Evolutionary conservation across 2,888 invertebrate species (phyloP), one percentile per base, ranked within the genome.

Genomic region (Drosophila silvestris): DNA sequence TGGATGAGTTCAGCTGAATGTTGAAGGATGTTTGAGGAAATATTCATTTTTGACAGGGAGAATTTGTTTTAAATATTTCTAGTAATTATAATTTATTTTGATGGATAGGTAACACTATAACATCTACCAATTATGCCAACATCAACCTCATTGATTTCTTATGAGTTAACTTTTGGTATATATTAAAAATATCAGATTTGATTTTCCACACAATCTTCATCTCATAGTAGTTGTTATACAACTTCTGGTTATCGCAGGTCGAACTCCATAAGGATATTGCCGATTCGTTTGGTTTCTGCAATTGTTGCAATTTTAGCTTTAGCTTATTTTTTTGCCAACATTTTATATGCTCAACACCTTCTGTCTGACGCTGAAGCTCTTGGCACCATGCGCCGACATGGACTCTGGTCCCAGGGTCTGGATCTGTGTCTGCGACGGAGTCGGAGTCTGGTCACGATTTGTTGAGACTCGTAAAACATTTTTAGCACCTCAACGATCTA

Each of bases 401-500:
- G 61, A 30, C 54, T 47, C 52, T 50, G 66, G 64, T 74, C 73
- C 57, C 68, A 65, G 81, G 66, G 73, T 56, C 78, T 74, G 65
- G 61, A 71, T 33, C 44, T 47, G 67, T 39, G 52, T 28, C 60
- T 61, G 66, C 44, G 44, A 28, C 53, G 37, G 47, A 66, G 74
- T 41, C 64, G 61, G 74, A 81, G 88, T 82, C 85, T 86, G 85
- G 91, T 91, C 91, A 91, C 91, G 91, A 91, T 90, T 91, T 90
- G 89, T 87, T 87, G 90, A 79, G 84, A 91, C 84, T 91, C 90
- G 91, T 91, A 91, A 91, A 91, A 91, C 90, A 91, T 91, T 90
- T 91, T 91, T 90, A 90, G 90, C 90, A 90, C 90, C 91, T 90
- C 89, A 69, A 79, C 89, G 79, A 82, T 85, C 85, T 62, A 84